Conservation (phyloP, 2,113 vertebrate species). For the Aegotheles bennettii region DNA sequence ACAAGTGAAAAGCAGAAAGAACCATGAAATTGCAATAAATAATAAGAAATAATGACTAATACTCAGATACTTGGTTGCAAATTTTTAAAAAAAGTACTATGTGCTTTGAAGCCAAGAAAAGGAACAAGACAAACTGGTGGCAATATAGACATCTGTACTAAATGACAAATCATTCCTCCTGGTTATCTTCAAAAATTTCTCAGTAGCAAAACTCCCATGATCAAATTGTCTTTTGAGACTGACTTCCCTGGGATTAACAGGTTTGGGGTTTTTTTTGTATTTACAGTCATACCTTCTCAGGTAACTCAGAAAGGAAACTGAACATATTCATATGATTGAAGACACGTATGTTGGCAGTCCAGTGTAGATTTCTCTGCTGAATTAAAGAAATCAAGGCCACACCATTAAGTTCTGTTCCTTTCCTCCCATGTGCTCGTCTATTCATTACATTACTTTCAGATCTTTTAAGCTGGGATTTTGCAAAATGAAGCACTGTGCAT, state of each 20-base stretch:
- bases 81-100: neutral
- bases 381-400: neutral
- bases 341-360: neutral
- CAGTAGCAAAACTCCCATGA: neutral
- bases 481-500: neutral
- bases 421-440: neutral
- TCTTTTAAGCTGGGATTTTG: neutral
- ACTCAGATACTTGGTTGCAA: neutral
- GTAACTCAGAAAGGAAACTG: neutral
- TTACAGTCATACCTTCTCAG: neutral
- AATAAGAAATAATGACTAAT: neutral
- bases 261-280: neutral
- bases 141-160: neutral
- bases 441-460: neutral
- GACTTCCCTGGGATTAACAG: neutral
- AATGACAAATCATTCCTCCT: neutral
- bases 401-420: neutral
- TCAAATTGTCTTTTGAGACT: neutral
- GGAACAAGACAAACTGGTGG: neutral
- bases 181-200: neutral
- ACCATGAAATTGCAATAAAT: neutral
- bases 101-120: neutral
- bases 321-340: neutral
- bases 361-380: neutral
- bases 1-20: neutral